Evolutionary conservation across 2,113 vertebrate species (phyloP).

Genomic region (Caranx ignobilis): DNA sequence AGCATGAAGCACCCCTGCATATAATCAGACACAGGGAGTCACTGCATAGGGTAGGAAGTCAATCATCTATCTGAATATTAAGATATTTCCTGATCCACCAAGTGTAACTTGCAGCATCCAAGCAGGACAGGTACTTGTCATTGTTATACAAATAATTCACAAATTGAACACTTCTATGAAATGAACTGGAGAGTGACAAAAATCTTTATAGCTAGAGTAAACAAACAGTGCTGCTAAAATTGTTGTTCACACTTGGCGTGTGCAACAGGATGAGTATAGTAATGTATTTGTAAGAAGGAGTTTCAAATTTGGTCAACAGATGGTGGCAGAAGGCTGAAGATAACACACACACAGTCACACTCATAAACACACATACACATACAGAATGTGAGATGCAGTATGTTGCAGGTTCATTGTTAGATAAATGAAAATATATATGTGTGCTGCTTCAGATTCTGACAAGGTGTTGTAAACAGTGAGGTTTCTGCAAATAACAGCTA

Average conservation of each 20-base stretch:
- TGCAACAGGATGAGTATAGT: constrained; percentile 24
- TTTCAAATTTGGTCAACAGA: constrained; percentile 77
- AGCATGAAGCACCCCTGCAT: neutral
- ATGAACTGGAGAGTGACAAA: constrained; percentile 13
- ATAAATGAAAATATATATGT: constrained; percentile 14
- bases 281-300: constrained; percentile 26
- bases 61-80: neutral
- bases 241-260: constrained; percentile 36
- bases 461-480: neutral
- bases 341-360: neutral
- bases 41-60: neutral
- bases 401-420: constrained; percentile 21
- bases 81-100: constrained; percentile 15
- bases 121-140: neutral
- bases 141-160: neutral
- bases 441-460: constrained; percentile 5
- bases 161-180: constrained; percentile 19
- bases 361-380: neutral
- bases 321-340: constrained; percentile 72
- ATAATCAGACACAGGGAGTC: neutral
- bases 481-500: neutral
- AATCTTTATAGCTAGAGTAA: constrained; percentile 14
- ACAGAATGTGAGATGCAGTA: neutral
- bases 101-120: constrained; percentile 11
- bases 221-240: constrained; percentile 20